Evolutionary conservation across 2,113 vertebrate species (phyloP).

Genomic region (Aviceda subcristata): DNA sequence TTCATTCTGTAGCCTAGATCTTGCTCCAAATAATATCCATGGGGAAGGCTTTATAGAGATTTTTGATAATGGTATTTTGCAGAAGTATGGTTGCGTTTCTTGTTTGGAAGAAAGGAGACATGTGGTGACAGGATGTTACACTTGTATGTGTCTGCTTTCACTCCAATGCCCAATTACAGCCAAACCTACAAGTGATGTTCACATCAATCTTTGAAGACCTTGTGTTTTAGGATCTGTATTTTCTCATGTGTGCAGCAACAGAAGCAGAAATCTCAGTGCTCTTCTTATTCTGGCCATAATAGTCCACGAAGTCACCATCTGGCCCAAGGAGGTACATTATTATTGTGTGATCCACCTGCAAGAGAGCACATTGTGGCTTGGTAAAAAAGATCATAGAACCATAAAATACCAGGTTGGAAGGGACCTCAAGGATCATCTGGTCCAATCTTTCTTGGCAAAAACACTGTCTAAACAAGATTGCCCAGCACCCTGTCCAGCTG

Average conservation of each 20-base stretch:
- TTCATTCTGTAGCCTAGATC: not conserved
- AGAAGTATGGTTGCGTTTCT: not conserved
- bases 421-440: not conserved
- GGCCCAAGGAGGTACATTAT: slow-evolving; percentile 97
- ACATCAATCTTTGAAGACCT: not conserved
- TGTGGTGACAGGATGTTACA: not conserved
- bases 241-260: slow-evolving; percentile 87
- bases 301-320: slow-evolving; percentile 88
- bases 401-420: too few relatives aligned
- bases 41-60: not conserved
- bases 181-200: not conserved
- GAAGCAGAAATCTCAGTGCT: slow-evolving; percentile 80
- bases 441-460: not conserved
- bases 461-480: not conserved
- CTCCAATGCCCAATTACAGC: not conserved
- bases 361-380: not conserved
- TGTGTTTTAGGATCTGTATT: slow-evolving; percentile 56
- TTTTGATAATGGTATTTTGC: not conserved
- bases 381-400: not conserved
- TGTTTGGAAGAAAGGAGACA: not conserved
- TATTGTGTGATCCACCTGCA: slow-evolving; percentile 96
- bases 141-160: not conserved
- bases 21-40: not conserved
- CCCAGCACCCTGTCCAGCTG: not conserved
- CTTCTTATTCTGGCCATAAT: slow-evolving; percentile 94